Conservation (phyloP, 1,140 invertebrate species). For the Aphelenchoides fujianensis region DNA sequence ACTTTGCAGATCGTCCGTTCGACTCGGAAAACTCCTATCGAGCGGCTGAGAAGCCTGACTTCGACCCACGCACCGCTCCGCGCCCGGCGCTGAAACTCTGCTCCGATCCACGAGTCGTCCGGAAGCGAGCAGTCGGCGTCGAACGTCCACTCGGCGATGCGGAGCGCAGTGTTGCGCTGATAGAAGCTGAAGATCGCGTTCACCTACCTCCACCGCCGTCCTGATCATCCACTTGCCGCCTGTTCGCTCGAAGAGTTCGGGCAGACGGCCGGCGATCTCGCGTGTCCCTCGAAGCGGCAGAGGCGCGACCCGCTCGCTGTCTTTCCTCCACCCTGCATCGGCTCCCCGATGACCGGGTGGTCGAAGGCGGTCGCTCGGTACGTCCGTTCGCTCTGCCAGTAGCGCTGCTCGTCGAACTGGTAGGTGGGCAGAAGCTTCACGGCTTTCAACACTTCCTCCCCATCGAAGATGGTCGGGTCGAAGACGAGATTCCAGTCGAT, state of each 20-base stretch:
- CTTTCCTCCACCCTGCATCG: too few relatives aligned
- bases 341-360: constrained; percentile 27
- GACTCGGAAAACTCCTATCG: background rate
- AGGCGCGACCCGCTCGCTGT: background rate
- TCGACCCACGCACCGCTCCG: background rate
- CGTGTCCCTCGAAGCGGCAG: background rate
- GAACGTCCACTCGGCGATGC: background rate
- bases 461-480: background rate
- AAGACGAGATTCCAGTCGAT: background rate
- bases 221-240: background rate
- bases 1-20: background rate
- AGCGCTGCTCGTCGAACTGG: constrained; percentile 19
- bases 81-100: background rate
- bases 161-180: background rate
- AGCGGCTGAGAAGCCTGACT: background rate
- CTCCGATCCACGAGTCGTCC: background rate
- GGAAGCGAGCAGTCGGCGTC: background rate
- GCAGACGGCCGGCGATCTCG: constrained; percentile 10
- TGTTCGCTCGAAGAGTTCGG: constrained; percentile 8
- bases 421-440: constrained; percentile 28
- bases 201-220: background rate
- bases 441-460: background rate
- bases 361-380: constrained; percentile 8
- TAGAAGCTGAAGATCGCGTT: background rate
- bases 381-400: constrained; percentile 20